These are phyloP conservation scores for Pteronura brasiliensis DNA, from an alignment of 2,113 vertebrate species.

Conservation along the genomic window DNA sequence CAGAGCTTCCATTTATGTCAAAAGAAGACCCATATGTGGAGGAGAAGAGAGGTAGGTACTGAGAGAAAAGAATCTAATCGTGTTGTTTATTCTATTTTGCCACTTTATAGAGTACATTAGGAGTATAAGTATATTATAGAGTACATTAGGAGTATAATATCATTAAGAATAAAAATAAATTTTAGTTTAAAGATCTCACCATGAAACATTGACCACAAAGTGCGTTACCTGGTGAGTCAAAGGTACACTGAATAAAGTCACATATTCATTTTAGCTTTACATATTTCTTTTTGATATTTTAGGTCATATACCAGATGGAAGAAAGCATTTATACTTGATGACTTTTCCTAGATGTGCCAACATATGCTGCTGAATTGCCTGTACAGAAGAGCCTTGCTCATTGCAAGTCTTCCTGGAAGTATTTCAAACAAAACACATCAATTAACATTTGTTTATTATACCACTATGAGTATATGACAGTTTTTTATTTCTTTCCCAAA, in stretches of 20 bases:
- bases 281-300: constrained; percentile 68
- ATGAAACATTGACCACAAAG: not conserved
- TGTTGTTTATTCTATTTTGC: not conserved
- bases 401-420: constrained; percentile 78
- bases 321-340: constrained; percentile 77
- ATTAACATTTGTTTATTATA: constrained; percentile 83
- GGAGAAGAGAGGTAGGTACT: not conserved
- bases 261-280: not conserved
- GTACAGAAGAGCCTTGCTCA: constrained; percentile 77
- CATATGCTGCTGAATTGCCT: constrained; percentile 81
- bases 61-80: not conserved
- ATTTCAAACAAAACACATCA: constrained; percentile 80
- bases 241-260: constrained; percentile 58
- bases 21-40: not conserved
- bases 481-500: constrained; percentile 71
- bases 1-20: not conserved
- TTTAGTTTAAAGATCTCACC: constrained; percentile 25
- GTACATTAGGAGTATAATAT: not conserved
- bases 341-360: constrained; percentile 77
- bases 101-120: not conserved
- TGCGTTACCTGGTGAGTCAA: constrained; percentile 45
- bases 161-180: constrained; percentile 47
- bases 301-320: constrained; percentile 81
- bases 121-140: not conserved
- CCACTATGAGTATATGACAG: constrained; percentile 53